A percentile compares a stretch with the other conserved stretches of the same genome.
Conservation (phyloP, 2,113 vertebrate species). For the Phrynocephalus versicolor region DNA sequence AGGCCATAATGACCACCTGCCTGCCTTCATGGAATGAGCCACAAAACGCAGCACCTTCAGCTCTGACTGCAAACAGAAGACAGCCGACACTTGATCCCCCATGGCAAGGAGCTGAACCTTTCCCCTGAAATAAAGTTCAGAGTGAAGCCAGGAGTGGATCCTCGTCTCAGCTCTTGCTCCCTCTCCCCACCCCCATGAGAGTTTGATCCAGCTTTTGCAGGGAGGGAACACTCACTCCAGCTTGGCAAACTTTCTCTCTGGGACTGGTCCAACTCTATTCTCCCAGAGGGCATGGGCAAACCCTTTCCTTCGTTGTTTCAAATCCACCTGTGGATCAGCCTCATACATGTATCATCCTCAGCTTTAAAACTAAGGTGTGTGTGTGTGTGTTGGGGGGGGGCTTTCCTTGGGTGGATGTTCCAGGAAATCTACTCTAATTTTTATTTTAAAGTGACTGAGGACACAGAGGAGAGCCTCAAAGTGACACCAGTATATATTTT, state of each 20-base stretch:
- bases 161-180: conserved; percentile 45
- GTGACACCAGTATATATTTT: neutral
- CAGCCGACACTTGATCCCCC: too few relatives aligned
- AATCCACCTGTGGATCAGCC: neutral
- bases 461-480: neutral
- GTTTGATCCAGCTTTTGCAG: neutral
- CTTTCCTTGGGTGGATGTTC: too few relatives aligned
- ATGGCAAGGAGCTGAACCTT: too few relatives aligned
- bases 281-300: neutral
- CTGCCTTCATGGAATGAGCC: too few relatives aligned
- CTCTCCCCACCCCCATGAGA: neutral
- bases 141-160: neutral
- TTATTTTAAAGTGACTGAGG: neutral
- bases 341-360: neutral
- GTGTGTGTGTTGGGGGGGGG: too few relatives aligned
- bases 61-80: too few relatives aligned
- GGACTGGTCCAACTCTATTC: too few relatives aligned
- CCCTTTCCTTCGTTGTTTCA: neutral
- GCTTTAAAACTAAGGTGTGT: neutral
- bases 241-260: too few relatives aligned
- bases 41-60: too few relatives aligned
- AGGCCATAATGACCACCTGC: too few relatives aligned
- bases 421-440: neutral
- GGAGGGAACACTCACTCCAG: too few relatives aligned
- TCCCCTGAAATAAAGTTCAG: neutral